These are phyloP conservation scores for Cardiocondyla obscurior DNA, from an alignment of 1,140 invertebrate genomes.

Conservation along the genomic window DNA sequence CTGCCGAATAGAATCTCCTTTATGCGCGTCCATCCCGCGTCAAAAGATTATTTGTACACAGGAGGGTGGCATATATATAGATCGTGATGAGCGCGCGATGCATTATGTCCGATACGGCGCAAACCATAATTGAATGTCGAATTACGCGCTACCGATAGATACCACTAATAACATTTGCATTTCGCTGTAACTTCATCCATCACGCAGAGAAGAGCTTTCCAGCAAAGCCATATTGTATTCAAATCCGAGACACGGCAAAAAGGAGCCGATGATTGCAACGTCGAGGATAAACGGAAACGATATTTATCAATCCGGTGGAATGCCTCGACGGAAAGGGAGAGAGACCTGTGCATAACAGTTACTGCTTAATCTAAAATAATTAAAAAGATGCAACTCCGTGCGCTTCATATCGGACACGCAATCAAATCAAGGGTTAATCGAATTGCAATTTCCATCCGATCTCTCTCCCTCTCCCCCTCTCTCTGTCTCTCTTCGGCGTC, in stretches of 20 bases:
- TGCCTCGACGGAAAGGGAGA: not conserved
- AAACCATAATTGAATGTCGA: slow-evolving; percentile 68
- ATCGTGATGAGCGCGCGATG: slow-evolving; percentile 59
- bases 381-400: slow-evolving; percentile 8
- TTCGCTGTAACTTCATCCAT: slow-evolving; percentile 65
- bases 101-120: slow-evolving; percentile 55
- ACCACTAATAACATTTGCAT: slow-evolving; percentile 66
- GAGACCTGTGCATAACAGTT: not conserved
- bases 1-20: slow-evolving; percentile 21
- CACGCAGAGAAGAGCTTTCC: slow-evolving; percentile 52
- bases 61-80: slow-evolving; percentile 1
- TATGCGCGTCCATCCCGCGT: slow-evolving; percentile 19
- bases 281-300: not conserved
- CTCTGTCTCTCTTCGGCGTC: slow-evolving; percentile 13
- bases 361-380: slow-evolving; percentile 37
- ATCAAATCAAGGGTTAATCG: slow-evolving; percentile 42
- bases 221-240: not conserved
- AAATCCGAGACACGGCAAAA: not conserved
- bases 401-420: slow-evolving; percentile 29
- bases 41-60: slow-evolving; percentile 66
- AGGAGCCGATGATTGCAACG: not conserved
- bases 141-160: slow-evolving; percentile 68
- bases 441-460: slow-evolving; percentile 47
- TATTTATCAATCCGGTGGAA: not conserved
- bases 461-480: slow-evolving; percentile 4